phyloP scores from a whole-genome alignment of 1,140 invertebrate species.

The Lasaia peninsularis region DNA sequence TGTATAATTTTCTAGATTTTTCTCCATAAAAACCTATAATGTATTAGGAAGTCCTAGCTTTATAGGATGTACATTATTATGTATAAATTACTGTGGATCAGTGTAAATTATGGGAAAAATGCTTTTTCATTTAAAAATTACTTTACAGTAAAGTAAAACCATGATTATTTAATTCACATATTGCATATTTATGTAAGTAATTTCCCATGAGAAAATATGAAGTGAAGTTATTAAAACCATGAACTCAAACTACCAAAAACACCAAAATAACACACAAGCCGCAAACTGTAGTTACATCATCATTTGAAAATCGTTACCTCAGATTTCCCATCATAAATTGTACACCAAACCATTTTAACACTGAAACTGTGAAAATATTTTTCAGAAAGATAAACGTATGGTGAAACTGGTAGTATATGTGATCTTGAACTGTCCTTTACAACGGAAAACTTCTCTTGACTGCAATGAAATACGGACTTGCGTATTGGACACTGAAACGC shows the following conservation, averaged over 20 bases:
- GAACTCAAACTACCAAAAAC: neutral
- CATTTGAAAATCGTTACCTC: slow-evolving; percentile 43
- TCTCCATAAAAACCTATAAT: too few species aligned
- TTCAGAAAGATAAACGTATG: slow-evolving; percentile 38
- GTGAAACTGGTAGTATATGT: slow-evolving; percentile 50
- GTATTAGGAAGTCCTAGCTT: too few species aligned
- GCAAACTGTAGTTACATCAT: neutral
- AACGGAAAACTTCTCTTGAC: slow-evolving; percentile 57
- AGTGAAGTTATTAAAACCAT: neutral
- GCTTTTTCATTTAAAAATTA: too few species aligned
- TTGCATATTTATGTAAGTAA: too few species aligned
- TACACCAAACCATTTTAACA: slow-evolving; percentile 63
- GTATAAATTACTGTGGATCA: too few species aligned
- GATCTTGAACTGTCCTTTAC: slow-evolving; percentile 75
- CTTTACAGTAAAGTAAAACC: too few species aligned
- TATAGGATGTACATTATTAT: too few species aligned
- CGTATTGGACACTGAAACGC: slow-evolving; percentile 55
- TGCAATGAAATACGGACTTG: slow-evolving; percentile 53
- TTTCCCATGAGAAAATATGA: too few species aligned
- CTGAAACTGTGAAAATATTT: slow-evolving; percentile 38
- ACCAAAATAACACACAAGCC: neutral
- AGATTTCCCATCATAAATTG: slow-evolving; percentile 64
- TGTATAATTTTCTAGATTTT: too few species aligned
- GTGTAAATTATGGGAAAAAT: too few species aligned
- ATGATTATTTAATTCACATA: too few species aligned